Base-by-base conservation (phyloP, 2,113 vertebrate genomes). In the Diphyllodes magnificus region DNA sequence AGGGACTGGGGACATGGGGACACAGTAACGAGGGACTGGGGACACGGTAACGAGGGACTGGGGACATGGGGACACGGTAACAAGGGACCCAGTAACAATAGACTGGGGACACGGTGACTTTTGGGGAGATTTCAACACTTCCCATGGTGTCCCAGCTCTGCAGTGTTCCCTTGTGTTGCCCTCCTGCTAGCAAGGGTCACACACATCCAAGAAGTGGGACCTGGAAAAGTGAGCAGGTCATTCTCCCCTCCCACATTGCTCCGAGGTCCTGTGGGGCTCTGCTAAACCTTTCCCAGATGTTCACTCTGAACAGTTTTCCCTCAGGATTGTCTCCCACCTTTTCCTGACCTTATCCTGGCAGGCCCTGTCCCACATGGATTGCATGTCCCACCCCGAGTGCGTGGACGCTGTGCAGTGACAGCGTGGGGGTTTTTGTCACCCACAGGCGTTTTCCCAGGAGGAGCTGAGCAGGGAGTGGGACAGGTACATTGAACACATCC, bases 391-490 rank as follows among this genome's bases (percentile, higher is more conserved):
- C 9, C 47, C 37, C 1, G 3, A 35, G 2, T 1, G 14, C 8
- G 0, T 2, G 39, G 14, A 18, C 21, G 6, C 25, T 6, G 18
- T 23, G 57, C 50, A n/a, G 25, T 72, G 73, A 66, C 65, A 53
- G 13, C 20, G 0, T 7, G 37, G 21, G 78, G 49, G 1, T 8
- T 60, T 87, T n/a, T 92, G 35, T 69, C 50, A n/a, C 27, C 64
- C 23, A 1, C 88, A 99, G 99, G 77, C 80, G 0, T 70, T 78
- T 82, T 96, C 98, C 51, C 94, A 9, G 85, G 98, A 98, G 45
- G 96, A 96, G 2, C 92, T 99, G 96, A 96, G 96, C 6, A 37
- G 54, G 11, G 96, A 91, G 35, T 99, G 99, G 99, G 98, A 98
- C 5, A 91, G 68, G 33, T 99, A 99, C 83, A 97, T 99, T 3